phyloP scores from a whole-genome alignment of 2,888 invertebrate genomes.

The Drosophila melanosoma region DNA sequence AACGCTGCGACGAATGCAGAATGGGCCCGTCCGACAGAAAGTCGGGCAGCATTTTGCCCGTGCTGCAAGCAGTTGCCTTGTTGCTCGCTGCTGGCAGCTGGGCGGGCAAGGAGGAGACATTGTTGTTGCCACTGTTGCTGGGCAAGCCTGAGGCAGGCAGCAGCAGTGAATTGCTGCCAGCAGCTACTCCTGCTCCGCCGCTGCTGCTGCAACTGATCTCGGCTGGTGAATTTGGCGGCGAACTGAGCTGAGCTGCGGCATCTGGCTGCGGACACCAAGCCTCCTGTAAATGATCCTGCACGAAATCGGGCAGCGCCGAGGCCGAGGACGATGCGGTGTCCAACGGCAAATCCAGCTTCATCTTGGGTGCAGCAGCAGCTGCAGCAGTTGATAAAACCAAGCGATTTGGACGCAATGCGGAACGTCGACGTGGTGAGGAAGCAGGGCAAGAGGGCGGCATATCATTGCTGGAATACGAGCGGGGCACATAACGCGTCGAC shows the following conservation, averaged over 20 bases:
- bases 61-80: conserved; percentile 38
- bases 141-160: conserved; percentile 54
- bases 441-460: conserved; percentile 72
- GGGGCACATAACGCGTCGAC: conserved; percentile 79
- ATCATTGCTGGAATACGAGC: conserved; percentile 85
- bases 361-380: conserved; percentile 54
- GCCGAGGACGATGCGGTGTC: conserved; percentile 64
- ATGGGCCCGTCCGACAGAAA: conserved; percentile 90
- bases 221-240: conserved; percentile 82
- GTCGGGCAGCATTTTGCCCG: conserved; percentile 87
- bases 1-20: conserved; percentile 84
- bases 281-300: conserved; percentile 94
- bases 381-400: conserved; percentile 65
- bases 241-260: conserved; percentile 77
- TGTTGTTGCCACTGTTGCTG: conserved; percentile 32
- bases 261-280: conserved; percentile 85
- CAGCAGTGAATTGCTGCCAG: conserved; percentile 18
- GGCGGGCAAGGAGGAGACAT: not conserved
- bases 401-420: conserved; percentile 71
- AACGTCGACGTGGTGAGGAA: conserved; percentile 61
- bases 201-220: conserved; percentile 54
- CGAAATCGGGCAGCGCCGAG: conserved; percentile 91
- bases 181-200: conserved; percentile 22
- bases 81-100: conserved; percentile 38
- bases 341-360: conserved; percentile 80